Base-by-base conservation (phyloP, 2,888 invertebrate genomes). In the Polydesmus complanatus region DNA sequence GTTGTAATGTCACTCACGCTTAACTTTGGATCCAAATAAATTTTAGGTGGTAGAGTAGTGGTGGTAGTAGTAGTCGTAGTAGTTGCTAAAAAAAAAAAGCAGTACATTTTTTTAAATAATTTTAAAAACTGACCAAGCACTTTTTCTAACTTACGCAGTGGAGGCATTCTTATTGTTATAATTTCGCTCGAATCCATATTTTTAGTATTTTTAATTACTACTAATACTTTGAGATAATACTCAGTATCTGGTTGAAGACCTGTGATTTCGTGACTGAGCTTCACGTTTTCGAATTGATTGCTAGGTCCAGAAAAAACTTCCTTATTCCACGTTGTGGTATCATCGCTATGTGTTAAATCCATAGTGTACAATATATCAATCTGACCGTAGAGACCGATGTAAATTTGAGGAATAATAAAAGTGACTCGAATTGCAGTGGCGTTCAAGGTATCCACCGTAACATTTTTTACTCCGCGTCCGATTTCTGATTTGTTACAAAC, bases 291-390 rank as follows among this genome's bases (percentile, higher is more conserved):
- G 62, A 93, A 85, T 3, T 91, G 75, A 71, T 90, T 89, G 66
- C 88, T 84, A 0, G 88, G 87, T 14, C 90, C 89, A 0, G 90
- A 88, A 69, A 91, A 88, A 21, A 88, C 84, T 78, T 91, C 88
- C 0, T 85, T 81, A 67, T 84, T 81, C 92, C 92, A 92, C 37
- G 69, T 68, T 2, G 69, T 69, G 11, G 69, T 67, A 51, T 70
- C 69, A 37, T 70, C 69, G 22, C 67, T 67, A 11, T 60, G 62
- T 14, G 57, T 60, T 25, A 60, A 27, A 25, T 87, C 85, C 8
- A 75, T 75, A 1, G 90, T 89, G 72, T 90, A 92, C 70, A 88
- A 80, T 63, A 92, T 78, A 73, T 92, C 90, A 1, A 92, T 88
- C 65, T 89, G 83, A 61, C 92, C 92, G 68, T 88, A 84, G 53